These are phyloP conservation scores for Lophotriccus pileatus DNA, from an alignment of 2,797 vertebrate genomes.

Conservation along the genomic window DNA sequence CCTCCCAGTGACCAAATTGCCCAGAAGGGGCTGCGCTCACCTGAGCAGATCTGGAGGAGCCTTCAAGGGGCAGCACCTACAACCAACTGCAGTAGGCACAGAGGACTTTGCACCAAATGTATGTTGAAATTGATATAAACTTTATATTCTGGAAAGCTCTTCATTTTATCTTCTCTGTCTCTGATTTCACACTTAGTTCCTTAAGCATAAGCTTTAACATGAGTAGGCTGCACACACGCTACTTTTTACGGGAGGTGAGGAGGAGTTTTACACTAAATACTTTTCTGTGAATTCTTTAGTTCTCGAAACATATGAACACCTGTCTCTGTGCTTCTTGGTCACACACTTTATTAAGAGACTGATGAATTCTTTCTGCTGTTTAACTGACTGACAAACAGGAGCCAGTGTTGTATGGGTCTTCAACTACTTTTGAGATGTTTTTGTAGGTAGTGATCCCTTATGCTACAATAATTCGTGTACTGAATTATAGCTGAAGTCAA, in stretches of 20 bases:
- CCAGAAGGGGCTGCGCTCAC: not conserved
- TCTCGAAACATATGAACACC: not conserved
- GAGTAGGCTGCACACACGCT: not conserved
- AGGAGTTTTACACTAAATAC: slow-evolving; percentile 1
- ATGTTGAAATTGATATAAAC: not conserved
- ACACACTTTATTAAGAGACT: not conserved
- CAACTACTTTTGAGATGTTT: slow-evolving; percentile 28
- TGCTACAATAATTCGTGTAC: not conserved
- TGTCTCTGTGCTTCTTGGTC: slow-evolving; percentile 18
- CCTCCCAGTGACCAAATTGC: not conserved
- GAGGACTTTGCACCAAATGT: not conserved
- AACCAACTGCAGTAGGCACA: not conserved
- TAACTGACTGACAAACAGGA: slow-evolving; percentile 28
- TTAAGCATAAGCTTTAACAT: not conserved
- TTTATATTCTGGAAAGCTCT: not conserved
- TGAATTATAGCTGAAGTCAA: not conserved
- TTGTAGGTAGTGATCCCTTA: not conserved
- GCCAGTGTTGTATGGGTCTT: not conserved
- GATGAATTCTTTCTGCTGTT: slow-evolving; percentile 37
- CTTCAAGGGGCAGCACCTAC: not conserved
- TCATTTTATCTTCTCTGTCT: not conserved
- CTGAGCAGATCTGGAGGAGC: not conserved
- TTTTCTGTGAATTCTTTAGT: not conserved
- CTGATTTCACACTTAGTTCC: not conserved
- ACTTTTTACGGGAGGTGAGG: not conserved